A percentile compares a stretch with the other conserved stretches of the same genome.
These are phyloP conservation scores for Limnephilus rhombicus DNA, from an alignment of 2,888 invertebrate species.

Conservation along the genomic window DNA sequence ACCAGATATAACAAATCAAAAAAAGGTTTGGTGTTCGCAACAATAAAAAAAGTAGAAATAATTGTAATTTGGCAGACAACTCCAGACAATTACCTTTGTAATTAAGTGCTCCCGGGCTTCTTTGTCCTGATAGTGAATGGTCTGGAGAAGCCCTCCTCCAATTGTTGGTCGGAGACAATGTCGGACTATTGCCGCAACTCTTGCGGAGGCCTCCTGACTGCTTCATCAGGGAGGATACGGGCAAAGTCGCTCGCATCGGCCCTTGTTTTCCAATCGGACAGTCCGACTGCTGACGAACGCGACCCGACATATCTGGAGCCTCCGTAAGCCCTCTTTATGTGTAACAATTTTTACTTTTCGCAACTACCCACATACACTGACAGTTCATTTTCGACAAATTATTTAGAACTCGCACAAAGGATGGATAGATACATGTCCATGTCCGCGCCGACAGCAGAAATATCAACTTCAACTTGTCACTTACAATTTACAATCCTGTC, in stretches of 20 bases:
- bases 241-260: conserved; percentile 87
- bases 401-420: conserved; percentile 49
- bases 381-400: conserved; percentile 57
- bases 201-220: conserved; percentile 80
- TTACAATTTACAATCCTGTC: conserved; percentile 55
- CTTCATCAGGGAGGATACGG: conserved; percentile 85
- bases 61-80: conserved; percentile 10
- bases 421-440: conserved; percentile 49
- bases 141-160: conserved; percentile 85
- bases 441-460: conserved; percentile 49
- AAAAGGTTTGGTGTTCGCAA: conserved; percentile 24
- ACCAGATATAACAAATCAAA: background rate
- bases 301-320: conserved; percentile 76
- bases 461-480: conserved; percentile 57
- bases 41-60: conserved; percentile 28
- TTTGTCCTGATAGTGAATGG: conserved; percentile 83
- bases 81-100: conserved; percentile 80
- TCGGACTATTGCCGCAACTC: conserved; percentile 81
- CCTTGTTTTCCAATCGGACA: conserved; percentile 80
- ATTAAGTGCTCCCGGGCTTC: conserved; percentile 85
- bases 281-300: conserved; percentile 83
- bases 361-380: conserved; percentile 51
- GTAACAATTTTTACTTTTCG: conserved; percentile 45
- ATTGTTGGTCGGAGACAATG: conserved; percentile 82
- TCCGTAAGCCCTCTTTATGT: conserved; percentile 49